Evolutionary conservation across 2,797 vertebrate genomes (phyloP).

Genomic region (Cichlasoma orientale): DNA sequence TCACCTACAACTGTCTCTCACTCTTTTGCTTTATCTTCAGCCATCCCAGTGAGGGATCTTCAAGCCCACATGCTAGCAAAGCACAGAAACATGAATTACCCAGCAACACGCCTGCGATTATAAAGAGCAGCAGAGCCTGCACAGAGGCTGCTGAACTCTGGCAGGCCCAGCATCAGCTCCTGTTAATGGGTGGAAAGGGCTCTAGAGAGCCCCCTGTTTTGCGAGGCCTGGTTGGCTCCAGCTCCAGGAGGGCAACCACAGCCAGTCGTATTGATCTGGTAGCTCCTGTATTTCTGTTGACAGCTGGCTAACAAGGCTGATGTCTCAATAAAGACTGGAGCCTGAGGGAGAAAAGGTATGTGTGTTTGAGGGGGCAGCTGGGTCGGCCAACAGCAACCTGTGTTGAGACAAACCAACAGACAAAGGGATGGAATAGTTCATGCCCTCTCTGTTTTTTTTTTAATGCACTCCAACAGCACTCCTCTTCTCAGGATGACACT

Average conservation of each 20-base stretch:
- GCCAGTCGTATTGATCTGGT: constrained; percentile 60
- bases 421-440: constrained; percentile 14
- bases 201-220: constrained; percentile 56
- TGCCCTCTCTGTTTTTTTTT: constrained; percentile 14
- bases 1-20: constrained; percentile 34
- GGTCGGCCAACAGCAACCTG: constrained; percentile 23
- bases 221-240: constrained; percentile 19
- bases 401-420: constrained; percentile 23
- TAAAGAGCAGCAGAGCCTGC: constrained; percentile 24
- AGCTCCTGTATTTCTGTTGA: constrained; percentile 56
- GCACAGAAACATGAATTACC: constrained; percentile 47
- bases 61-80: constrained; percentile 17
- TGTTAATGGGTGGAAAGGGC: constrained; percentile 51
- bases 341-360: constrained; percentile 21
- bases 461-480: background rate
- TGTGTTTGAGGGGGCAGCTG: background rate
- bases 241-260: constrained; percentile 41
- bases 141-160: constrained; percentile 45
- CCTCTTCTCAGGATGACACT: background rate
- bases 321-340: constrained; percentile 65
- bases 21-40: constrained; percentile 30
- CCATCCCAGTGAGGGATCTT: constrained; percentile 29
- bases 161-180: constrained; percentile 44
- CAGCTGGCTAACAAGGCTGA: constrained; percentile 75
- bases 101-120: constrained; percentile 36